These are phyloP conservation scores for Tiliacea citrago DNA, from an alignment of 2,888 invertebrate species.

Conservation along the genomic window DNA sequence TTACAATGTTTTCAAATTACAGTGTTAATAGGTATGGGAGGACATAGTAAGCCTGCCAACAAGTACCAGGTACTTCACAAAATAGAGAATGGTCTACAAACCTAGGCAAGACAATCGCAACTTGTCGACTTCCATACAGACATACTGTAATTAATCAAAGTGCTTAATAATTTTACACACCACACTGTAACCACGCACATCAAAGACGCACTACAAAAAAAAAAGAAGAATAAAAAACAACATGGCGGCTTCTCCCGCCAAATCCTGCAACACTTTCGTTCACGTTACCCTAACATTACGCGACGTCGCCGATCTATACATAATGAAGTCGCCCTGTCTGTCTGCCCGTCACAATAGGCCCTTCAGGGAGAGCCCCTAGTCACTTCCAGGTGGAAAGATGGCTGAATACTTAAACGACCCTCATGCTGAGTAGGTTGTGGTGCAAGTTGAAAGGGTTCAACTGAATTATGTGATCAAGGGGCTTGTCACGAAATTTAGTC, in stretches of 20 bases:
- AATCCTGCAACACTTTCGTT: conserved; percentile 53
- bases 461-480: too few species aligned
- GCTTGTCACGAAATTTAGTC: too few species aligned
- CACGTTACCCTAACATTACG: conserved; percentile 38
- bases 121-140: not conserved
- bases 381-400: conserved; percentile 86
- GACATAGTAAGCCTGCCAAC: too few species aligned
- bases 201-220: conserved; percentile 6
- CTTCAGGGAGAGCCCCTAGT: conserved; percentile 78
- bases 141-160: not conserved
- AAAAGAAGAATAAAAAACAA: conserved; percentile 14
- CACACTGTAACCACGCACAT: not conserved
- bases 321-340: conserved; percentile 77
- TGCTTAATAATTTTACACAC: not conserved
- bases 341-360: conserved; percentile 84
- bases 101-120: not conserved
- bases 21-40: too few species aligned
- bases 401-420: conserved; percentile 84
- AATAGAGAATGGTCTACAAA: too few species aligned
- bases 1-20: too few species aligned
- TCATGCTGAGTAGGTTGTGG: conserved; percentile 66
- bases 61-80: too few species aligned
- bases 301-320: conserved; percentile 67
- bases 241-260: conserved; percentile 31
- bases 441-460: conserved; percentile 50